Evolutionary conservation across 2,888 invertebrate genomes (phyloP).

Genomic region (Synergus laeviventris): DNA sequence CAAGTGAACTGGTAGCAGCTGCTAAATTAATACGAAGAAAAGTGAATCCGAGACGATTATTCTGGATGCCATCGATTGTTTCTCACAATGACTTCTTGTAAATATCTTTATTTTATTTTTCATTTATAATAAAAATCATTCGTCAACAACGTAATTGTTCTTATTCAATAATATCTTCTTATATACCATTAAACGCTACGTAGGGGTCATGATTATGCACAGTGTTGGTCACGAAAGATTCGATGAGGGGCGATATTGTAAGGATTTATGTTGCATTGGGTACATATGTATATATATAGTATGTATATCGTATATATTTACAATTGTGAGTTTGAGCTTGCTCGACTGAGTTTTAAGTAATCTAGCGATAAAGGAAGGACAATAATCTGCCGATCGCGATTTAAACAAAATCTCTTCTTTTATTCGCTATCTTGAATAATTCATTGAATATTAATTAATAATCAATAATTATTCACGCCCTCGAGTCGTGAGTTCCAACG

Average conservation of each 20-base stretch:
- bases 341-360: constrained; percentile 70
- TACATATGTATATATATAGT: constrained; percentile 60
- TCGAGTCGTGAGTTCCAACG: constrained; percentile 47
- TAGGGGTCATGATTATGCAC: constrained; percentile 75
- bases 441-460: constrained; percentile 14
- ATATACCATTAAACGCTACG: constrained; percentile 67
- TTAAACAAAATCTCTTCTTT: constrained; percentile 41
- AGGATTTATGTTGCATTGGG: constrained; percentile 71
- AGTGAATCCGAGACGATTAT: constrained; percentile 30
- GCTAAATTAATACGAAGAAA: constrained; percentile 41
- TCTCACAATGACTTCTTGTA: constrained; percentile 71
- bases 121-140: constrained; percentile 77
- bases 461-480: constrained; percentile 17
- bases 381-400: constrained; percentile 46
- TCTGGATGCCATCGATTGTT: constrained; percentile 57
- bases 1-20: constrained; percentile 56
- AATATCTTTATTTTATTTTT: constrained; percentile 76
- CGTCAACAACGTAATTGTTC: constrained; percentile 76
- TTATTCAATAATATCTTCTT: constrained; percentile 74
- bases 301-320: constrained; percentile 72
- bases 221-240: constrained; percentile 72
- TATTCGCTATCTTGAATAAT: neutral
- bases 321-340: constrained; percentile 75
- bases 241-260: constrained; percentile 61
- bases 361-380: constrained; percentile 70